phyloP scores from a whole-genome alignment of 2,888 invertebrate species.

The Troides aeacus region DNA sequence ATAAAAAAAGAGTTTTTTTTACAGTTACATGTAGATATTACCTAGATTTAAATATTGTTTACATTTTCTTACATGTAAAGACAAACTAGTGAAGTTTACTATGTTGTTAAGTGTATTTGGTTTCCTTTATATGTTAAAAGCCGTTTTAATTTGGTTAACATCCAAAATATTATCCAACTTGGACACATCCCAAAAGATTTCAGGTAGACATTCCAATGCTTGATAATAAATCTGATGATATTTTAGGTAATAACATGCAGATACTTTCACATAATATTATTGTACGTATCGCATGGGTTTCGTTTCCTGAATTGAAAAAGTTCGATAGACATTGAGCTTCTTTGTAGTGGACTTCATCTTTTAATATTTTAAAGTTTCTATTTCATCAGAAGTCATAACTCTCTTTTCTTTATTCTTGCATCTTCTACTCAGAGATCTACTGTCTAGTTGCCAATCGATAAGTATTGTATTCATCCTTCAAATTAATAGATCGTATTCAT shows the following conservation, averaged over 20 bases:
- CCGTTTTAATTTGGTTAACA: constrained; percentile 1
- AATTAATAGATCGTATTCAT: too few relatives aligned
- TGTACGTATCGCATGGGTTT: neutral
- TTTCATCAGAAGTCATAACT: too few relatives aligned
- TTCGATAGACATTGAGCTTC: too few relatives aligned
- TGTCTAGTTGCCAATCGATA: too few relatives aligned
- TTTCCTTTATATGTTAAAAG: neutral
- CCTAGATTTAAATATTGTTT: neutral
- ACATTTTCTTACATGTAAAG: neutral
- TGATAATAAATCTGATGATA: neutral
- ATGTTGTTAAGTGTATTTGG: neutral
- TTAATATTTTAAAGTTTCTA: too few relatives aligned
- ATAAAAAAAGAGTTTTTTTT: too few relatives aligned
- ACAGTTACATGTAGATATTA: too few relatives aligned
- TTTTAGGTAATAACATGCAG: neutral
- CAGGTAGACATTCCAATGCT: constrained; percentile 1
- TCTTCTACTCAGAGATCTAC: too few relatives aligned
- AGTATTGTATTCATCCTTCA: too few relatives aligned
- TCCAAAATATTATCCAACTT: constrained; percentile 1
- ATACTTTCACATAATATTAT: neutral
- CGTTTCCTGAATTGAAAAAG: neutral
- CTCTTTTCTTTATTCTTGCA: too few relatives aligned
- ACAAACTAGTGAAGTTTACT: neutral
- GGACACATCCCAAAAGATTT: neutral
- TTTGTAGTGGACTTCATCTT: too few relatives aligned